Base-by-base conservation (phyloP, 1,140 invertebrate genomes). In the Linepithema humile region DNA sequence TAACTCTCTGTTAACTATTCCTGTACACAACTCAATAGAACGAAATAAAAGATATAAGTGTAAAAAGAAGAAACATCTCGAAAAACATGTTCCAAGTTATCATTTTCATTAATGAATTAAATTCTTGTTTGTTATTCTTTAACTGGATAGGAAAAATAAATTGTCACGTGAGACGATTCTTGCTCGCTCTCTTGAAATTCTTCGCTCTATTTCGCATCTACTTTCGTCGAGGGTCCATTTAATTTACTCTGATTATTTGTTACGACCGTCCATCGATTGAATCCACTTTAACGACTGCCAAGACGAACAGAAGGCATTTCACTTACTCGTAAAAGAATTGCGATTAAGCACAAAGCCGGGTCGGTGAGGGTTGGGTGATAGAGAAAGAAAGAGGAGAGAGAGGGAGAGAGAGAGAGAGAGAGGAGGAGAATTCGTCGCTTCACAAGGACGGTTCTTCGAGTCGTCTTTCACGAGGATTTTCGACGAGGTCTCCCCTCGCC, bases 381-480 rank as follows among this genome's bases (percentile, higher is more conserved):
- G 64, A 23, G 4, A 20, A 45, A 29, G 38, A 40, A 12, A 57
- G 35, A 12, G 2, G 50, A 9, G 35, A 26, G 23, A n/a, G 40
- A 48, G 26, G 4, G 26, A 29, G 3, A 29, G 45, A 40, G n/a
- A 32, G 20, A 10, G 2, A n/a, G n/a, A n/a, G 23, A 10, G n/a
- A 9, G 70, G 29, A 17, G 20, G 26, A 35, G 50, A 78, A 83
- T 78, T 83, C 73, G 72, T 64, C 73, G 82, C 48, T 69, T 78
- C 78, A 29, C 45, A 67, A 50, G 10, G 55, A 59, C 75, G 77
- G 38, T 64, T 82, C 77, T 59, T 62, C 75, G 29, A 57, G 64
- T 40, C 83, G 64, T 83, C 80, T 83, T 85, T 85, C 84, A 83
- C 32, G 45, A 74, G 78, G 78, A 85, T 83, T 85, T 73, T 85